A percentile compares a stretch with the other conserved stretches of the same genome.
Conservation (phyloP, 2,113 vertebrate species). For the Phalacrocorax pelagicus region DNA sequence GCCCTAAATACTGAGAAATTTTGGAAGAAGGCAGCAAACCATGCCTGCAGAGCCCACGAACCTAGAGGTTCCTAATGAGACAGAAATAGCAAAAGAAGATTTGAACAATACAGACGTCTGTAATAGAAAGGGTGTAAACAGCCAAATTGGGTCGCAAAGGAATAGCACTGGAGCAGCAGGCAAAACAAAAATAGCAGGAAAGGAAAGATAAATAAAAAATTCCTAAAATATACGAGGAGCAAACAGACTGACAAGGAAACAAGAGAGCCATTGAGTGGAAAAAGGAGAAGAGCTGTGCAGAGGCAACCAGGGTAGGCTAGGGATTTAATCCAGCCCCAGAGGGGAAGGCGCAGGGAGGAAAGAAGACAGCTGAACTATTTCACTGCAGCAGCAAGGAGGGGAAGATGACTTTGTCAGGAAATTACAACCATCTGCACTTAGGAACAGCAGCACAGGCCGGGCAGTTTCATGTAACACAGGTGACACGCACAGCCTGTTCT, state of each 20-base stretch:
- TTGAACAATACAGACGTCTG: neutral
- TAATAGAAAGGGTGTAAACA: neutral
- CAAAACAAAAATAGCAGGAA: constrained; percentile 58
- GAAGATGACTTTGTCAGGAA: neutral
- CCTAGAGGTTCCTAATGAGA: neutral
- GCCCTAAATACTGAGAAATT: neutral
- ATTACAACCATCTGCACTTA: neutral
- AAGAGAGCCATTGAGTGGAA: constrained; percentile 37
- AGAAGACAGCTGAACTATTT: neutral
- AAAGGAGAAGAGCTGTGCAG: neutral
- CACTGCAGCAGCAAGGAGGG: neutral
- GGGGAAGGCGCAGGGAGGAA: neutral
- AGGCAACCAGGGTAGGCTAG: neutral
- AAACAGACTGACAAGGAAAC: constrained; percentile 27
- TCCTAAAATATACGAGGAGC: constrained; percentile 56
- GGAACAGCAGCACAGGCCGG: neutral
- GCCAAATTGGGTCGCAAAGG: neutral
- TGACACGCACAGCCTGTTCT: neutral
- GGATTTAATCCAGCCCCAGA: neutral
- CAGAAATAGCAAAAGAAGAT: constrained; percentile 8
- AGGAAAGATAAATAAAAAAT: constrained; percentile 59
- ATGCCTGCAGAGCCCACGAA: neutral
- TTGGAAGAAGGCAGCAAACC: neutral
- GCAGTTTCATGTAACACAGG: neutral
- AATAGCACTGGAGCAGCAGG: neutral